Percentiles rank a stretch among this genome's conserved stretches.
Evolutionary conservation across 2,113 vertebrate species (phyloP).

Genomic region (Cyanistes caeruleus): DNA sequence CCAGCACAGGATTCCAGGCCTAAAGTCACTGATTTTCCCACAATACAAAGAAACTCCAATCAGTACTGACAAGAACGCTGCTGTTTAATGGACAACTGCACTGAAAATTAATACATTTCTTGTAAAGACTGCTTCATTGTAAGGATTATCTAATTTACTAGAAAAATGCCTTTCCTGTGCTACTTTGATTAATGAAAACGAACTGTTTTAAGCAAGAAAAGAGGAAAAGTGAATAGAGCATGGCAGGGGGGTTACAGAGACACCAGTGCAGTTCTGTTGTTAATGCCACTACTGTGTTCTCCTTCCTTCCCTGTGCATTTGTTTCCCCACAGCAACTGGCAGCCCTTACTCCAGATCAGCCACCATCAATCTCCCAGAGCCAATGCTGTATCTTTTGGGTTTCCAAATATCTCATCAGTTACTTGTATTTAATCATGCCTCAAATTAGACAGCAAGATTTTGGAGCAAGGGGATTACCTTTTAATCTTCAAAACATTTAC

Average conservation of each 20-base stretch:
- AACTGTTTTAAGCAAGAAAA: neutral
- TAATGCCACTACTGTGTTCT: neutral
- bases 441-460: neutral
- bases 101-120: neutral
- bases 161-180: neutral
- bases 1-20: neutral
- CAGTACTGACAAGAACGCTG: neutral
- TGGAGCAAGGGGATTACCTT: neutral
- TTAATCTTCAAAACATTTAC: neutral
- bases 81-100: neutral
- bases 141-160: neutral
- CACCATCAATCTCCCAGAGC: neutral
- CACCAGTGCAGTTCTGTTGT: neutral
- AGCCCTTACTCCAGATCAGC: neutral
- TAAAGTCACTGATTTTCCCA: neutral
- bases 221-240: neutral
- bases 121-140: neutral
- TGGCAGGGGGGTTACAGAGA: neutral
- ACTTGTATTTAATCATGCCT: neutral
- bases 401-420: neutral
- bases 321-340: neutral
- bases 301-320: neutral
- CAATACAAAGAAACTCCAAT: neutral
- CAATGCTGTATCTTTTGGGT: neutral
- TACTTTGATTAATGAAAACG: neutral